Conservation (phyloP, 2,888 invertebrate species). For the Drosophila pseudotakahashii region DNA sequence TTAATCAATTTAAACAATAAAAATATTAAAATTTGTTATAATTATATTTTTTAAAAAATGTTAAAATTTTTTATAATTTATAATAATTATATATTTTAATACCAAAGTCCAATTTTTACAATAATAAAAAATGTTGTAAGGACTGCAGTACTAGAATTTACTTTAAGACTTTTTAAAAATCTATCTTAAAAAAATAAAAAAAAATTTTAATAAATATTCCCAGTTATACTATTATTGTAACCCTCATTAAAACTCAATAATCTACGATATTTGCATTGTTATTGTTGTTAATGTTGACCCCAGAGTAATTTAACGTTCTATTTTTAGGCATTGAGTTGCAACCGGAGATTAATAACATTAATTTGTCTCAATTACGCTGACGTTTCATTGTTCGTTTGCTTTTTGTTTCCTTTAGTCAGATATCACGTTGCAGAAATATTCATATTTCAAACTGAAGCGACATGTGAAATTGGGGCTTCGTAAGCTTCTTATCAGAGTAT, state of each 20-base stretch:
- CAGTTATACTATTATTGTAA: background rate
- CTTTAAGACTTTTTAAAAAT: no score
- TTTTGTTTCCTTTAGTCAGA: conserved; percentile 2
- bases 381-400: background rate
- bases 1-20: no score
- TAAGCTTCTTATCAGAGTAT: conserved; percentile 16
- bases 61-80: no score
- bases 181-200: background rate
- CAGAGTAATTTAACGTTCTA: conserved; percentile 20
- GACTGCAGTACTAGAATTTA: no score
- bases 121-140: no score
- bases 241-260: conserved; percentile 2
- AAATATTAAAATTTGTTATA: no score
- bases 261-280: conserved; percentile 10
- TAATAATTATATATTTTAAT: no score
- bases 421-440: conserved; percentile 26
- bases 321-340: conserved; percentile 25
- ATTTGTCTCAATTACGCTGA: conserved; percentile 29
- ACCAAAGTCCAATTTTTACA: no score
- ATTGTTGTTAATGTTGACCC: conserved; percentile 9
- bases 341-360: conserved; percentile 27
- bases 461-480: conserved; percentile 6
- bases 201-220: background rate
- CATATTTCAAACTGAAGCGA: conserved; percentile 10
- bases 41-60: no score